Evolutionary conservation across 2,888 invertebrate species (phyloP), one percentile per base, ranked within the genome.

Genomic region (Lasioglossum marginatum): DNA sequence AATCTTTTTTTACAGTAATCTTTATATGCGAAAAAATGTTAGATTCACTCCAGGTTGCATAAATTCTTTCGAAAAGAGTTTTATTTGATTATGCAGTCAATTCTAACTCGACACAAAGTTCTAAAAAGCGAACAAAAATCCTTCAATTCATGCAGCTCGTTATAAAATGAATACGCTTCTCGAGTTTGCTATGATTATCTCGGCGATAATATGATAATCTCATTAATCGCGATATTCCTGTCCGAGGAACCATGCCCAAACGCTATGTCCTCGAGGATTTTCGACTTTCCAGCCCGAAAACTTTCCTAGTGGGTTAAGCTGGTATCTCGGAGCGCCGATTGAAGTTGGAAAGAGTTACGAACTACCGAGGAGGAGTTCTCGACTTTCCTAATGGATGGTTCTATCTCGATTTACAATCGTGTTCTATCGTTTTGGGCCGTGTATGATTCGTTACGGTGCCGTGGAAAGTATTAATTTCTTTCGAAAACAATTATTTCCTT

Each of bases 311-410:
- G 52, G 74, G 66, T 66, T 68, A 75, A 80, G 66, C 63, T 63
- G 79, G 40, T 83, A 63, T 81, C 63, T 70, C 48, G 31, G 52
- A 72, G 45, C 66, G 77, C 31, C 68, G 77, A 43, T 48, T 45
- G 31, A 82, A 84, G 82, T 82, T 82, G 60, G 48, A 81, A 70
- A 84, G 77, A 84, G 82, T 77, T 84, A 73, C 77, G 48, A 74
- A 81, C 81, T 80, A 40, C 48, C 31, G 68, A 27, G 82, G 73
- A 37, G 73, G 81, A 84, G 83, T 48, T 68, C n/a, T n/a, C 72
- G 73, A 84, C 77, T 82, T 82, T 74, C 23, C 72, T 66, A 71
- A 76, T 63, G 60, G 74, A 84, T 45, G 77, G 77, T 74, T 77
- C 72, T 23, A 76, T 81, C 76, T 27, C 75, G 45, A 70, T 81